A percentile compares a stretch with the other conserved stretches of the same genome.
Evolutionary conservation across 2,113 vertebrate species (phyloP).

Genomic region (Odontesthes bonariensis): DNA sequence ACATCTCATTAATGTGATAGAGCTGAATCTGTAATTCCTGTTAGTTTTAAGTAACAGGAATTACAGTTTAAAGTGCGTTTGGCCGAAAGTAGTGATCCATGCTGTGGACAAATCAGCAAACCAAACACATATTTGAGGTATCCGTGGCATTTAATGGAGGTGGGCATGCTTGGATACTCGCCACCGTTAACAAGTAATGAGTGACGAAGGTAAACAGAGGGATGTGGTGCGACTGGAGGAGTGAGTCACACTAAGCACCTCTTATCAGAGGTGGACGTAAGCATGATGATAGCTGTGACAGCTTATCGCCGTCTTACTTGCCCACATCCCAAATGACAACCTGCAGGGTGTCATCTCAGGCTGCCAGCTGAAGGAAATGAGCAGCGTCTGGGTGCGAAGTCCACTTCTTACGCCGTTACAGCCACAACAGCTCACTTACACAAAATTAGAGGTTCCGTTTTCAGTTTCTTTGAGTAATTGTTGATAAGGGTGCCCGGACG

Average conservation of each 20-base stretch:
- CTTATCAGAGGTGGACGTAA: constrained; percentile 63
- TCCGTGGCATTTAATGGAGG: constrained; percentile 49
- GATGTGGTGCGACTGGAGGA: constrained; percentile 40
- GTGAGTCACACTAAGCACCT: constrained; percentile 68
- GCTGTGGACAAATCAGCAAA: neutral
- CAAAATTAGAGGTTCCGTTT: constrained; percentile 12
- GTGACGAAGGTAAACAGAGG: constrained; percentile 63
- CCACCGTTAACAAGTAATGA: constrained; percentile 24
- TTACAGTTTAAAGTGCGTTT: neutral
- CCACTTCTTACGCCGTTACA: constrained; percentile 15
- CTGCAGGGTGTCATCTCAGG: constrained; percentile 27
- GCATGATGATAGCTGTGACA: constrained; percentile 51
- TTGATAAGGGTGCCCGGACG: neutral
- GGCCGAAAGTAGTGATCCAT: neutral
- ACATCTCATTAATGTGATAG: neutral
- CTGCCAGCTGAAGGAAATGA: constrained; percentile 42
- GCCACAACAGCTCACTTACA: neutral
- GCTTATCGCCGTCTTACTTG: constrained; percentile 33
- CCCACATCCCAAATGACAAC: constrained; percentile 49
- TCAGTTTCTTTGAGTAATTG: neutral
- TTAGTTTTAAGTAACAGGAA: neutral
- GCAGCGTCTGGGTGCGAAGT: constrained; percentile 42
- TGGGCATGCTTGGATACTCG: constrained; percentile 11
- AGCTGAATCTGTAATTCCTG: neutral
- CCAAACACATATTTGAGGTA: constrained; percentile 29